Evolutionary conservation across 2,797 vertebrate genomes (phyloP), one percentile per base, ranked within the genome.

Genomic region (Hippopotamyrus pictus): DNA sequence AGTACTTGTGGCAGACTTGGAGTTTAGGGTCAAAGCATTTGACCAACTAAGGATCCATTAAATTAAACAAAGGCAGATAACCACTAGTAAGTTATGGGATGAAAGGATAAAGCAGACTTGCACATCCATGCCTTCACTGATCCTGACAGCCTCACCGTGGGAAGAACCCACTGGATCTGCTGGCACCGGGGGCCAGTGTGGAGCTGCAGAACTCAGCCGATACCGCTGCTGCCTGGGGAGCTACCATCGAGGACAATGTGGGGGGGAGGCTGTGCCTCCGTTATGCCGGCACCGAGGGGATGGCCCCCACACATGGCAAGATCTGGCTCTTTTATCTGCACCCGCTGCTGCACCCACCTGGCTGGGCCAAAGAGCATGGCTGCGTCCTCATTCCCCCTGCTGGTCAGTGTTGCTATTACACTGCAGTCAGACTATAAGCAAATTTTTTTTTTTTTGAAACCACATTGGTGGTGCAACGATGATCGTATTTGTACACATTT

Each of bases 321-420:
- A 94, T 97, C 6, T 98, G 98, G 97, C 94, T 98, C 2, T 99
- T 98, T 94, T 99, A 99, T 93, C 95, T 99, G 92, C 97, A 98
- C 94, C 97, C 98, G 2, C 96, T 96, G 90, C 97, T 99, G 91
- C 98, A 99, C 94, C 96, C 98, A 83, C 95, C 97, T 4, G 98
- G 98, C 48, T 99, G 98, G 98, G 97, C 98, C 90, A 93, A 95
- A 93, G 96, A 97, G 22, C 96, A 97, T 0, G 95, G 95, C 88
- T 97, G 95, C 89, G 95, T 94, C 88, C 95, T 99, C 90, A 96
- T 95, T 87, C 98, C 98, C 41, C 98, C 98, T 83, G 91, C 90
- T 96, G 98, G 98, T 99, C 94, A 94, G 95, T 91, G 6, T 86
- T 17, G 5, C 5, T 44, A 50, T 41, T 87, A n/a, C 51, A 65